Evolutionary conservation across 92 coral and sea anemone species (phyloP).

Genomic region (Paramuricea clavata): DNA sequence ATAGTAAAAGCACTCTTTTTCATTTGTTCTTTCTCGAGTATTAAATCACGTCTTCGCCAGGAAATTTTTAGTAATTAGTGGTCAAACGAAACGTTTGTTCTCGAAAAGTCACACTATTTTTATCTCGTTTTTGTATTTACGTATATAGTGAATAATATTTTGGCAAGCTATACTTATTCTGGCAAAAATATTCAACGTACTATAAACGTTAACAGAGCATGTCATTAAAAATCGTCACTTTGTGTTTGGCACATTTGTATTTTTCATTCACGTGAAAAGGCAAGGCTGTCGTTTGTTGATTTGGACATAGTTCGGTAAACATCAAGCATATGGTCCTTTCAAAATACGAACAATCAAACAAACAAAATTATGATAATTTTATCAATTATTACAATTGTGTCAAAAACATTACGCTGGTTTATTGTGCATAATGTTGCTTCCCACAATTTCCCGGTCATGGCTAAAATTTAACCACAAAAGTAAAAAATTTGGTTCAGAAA

Average conservation of each 20-base stretch:
- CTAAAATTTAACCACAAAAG: no score
- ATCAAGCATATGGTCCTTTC: not conserved
- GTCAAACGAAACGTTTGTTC: not conserved
- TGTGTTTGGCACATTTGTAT: not conserved
- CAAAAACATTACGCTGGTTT: not conserved
- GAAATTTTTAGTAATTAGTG: not conserved
- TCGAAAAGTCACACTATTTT: not conserved
- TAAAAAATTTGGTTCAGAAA: not conserved
- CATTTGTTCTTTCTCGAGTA: not conserved
- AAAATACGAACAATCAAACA: not conserved
- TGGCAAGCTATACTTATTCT: no score
- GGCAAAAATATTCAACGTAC: no score
- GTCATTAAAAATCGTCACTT: constrained; percentile 6
- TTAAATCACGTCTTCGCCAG: not conserved
- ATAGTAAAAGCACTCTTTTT: no score
- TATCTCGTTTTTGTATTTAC: not conserved
- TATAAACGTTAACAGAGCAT: no score
- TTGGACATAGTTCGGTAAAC: not conserved
- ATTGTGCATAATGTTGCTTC: not conserved
- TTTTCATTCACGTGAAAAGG: not conserved
- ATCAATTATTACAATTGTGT: not conserved
- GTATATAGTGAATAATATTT: no score
- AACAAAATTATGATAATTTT: constrained; percentile 19
- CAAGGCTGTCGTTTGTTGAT: not conserved
- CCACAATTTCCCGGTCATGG: not conserved